Evolutionary conservation across 2,888 invertebrate genomes (phyloP).

Genomic region (Rhopalosiphum nymphaeae): DNA sequence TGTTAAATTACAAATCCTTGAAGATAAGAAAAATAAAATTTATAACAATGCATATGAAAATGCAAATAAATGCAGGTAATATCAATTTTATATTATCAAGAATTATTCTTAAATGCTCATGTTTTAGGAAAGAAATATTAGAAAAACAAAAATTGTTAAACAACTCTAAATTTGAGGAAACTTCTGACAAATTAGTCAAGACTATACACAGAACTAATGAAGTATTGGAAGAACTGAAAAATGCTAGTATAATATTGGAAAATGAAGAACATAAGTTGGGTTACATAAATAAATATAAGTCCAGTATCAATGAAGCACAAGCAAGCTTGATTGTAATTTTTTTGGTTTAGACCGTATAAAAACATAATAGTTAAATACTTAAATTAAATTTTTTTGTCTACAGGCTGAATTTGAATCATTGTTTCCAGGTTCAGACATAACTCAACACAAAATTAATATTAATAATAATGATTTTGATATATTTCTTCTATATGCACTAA

Average conservation of each 20-base stretch:
- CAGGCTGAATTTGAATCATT: conserved; percentile 57
- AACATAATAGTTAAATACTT: conserved; percentile 12
- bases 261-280: conserved; percentile 33
- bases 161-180: conserved; percentile 27
- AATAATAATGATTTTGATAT: conserved; percentile 54
- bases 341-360: neutral
- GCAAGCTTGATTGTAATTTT: conserved; percentile 43
- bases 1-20: conserved; percentile 50
- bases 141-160: conserved; percentile 57
- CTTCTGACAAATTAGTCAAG: conserved; percentile 43
- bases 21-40: conserved; percentile 39
- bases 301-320: conserved; percentile 47
- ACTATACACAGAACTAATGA: conserved; percentile 47
- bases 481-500: conserved; percentile 56
- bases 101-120: conserved; percentile 11
- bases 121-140: conserved; percentile 49
- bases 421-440: conserved; percentile 56
- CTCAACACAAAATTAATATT: conserved; percentile 50
- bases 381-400: neutral
- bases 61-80: conserved; percentile 35
- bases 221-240: conserved; percentile 23
- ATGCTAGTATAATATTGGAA: conserved; percentile 33
- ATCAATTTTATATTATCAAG: neutral
- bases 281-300: conserved; percentile 27
- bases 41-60: conserved; percentile 40